phyloP scores from a whole-genome alignment of 2,888 invertebrate species.

The Temnothorax ravouxi region DNA sequence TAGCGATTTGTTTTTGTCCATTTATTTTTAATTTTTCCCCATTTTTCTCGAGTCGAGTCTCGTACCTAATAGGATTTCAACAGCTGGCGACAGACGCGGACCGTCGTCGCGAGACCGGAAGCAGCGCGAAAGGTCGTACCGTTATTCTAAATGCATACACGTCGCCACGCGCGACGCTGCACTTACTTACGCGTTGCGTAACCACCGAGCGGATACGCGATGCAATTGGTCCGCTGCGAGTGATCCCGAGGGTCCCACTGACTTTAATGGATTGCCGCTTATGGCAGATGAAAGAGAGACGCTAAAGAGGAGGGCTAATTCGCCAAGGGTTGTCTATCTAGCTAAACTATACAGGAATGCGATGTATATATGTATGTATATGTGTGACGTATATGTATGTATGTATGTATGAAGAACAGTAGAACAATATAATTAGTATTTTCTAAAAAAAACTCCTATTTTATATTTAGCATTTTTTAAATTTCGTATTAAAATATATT shows the following conservation, averaged over 20 bases:
- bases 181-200: slow-evolving; percentile 30
- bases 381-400: neutral
- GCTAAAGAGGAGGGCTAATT: neutral
- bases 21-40: neutral
- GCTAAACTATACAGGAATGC: neutral
- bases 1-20: neutral
- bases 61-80: neutral
- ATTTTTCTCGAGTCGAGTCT: slow-evolving; percentile 6
- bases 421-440: neutral
- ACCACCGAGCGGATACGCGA: slow-evolving; percentile 22
- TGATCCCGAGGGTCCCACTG: slow-evolving; percentile 1
- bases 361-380: neutral
- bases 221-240: slow-evolving; percentile 14
- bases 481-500: neutral
- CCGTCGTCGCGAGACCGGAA: slow-evolving; percentile 25
- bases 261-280: neutral
- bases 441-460: neutral
- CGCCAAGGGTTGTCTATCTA: neutral
- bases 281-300: neutral
- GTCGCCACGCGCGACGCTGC: neutral
- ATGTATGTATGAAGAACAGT: neutral
- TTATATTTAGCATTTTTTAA: neutral
- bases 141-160: slow-evolving; percentile 53
- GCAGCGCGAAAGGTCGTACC: slow-evolving; percentile 34
- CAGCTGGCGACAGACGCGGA: slow-evolving; percentile 1